A percentile compares a stretch with the other conserved stretches of the same genome.
Conservation (phyloP, 2,888 invertebrate genomes). For the Platerodrilus igneus region DNA sequence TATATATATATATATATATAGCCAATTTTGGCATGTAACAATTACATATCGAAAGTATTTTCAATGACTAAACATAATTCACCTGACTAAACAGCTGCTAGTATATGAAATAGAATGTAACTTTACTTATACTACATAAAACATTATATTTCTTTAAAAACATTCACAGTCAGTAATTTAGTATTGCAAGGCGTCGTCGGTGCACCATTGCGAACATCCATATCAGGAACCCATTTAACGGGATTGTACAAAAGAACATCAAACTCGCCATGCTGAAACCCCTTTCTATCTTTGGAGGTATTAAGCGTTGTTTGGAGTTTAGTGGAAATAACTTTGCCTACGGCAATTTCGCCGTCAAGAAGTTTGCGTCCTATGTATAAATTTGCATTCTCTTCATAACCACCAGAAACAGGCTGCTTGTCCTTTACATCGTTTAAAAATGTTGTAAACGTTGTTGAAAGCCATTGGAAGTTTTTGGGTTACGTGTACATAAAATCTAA, state of each 20-base stretch:
- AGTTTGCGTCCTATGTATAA: slow-evolving; percentile 16
- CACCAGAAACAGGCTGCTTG: slow-evolving; percentile 11
- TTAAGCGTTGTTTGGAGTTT: slow-evolving; percentile 12
- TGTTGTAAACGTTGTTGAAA: no score
- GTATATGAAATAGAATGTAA: no score
- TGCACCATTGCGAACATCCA: background rate
- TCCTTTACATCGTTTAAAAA: no score
- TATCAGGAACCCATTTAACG: background rate
- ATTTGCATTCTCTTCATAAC: slow-evolving; percentile 10
- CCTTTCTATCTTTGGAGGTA: slow-evolving; percentile 8
- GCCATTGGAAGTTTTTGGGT: slow-evolving; percentile 17
- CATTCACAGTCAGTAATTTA: no score
- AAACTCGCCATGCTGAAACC: slow-evolving; percentile 11
- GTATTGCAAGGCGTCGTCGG: no score
- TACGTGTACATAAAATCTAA: slow-evolving; percentile 14
- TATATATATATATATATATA: no score
- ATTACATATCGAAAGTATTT: no score
- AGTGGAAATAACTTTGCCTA: slow-evolving; percentile 13
- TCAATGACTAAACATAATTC: no score
- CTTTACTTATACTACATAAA: no score
- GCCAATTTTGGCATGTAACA: no score
- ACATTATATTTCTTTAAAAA: no score
- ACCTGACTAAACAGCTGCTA: no score
- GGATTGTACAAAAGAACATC: slow-evolving; percentile 17
- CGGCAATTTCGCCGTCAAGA: slow-evolving; percentile 7